Evolutionary conservation across 2,888 invertebrate species (phyloP), one percentile per base, ranked within the genome.

Genomic region (Neoitamus cyanurus): DNA sequence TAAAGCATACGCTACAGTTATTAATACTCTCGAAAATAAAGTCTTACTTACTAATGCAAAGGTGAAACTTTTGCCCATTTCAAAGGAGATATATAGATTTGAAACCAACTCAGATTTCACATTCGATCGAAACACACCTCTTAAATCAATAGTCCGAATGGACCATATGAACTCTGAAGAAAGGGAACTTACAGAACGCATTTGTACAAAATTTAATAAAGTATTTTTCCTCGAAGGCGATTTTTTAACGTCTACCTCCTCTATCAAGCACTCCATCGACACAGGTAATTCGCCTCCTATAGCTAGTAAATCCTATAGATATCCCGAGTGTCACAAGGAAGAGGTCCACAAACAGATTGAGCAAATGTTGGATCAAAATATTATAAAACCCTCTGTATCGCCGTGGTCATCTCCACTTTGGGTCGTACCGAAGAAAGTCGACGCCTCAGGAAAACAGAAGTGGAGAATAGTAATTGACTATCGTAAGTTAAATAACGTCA

Each of bases 141-240:
- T 85, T 6, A n/a, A 68, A 75, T 15, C 72, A 7, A 34, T 77
- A 77, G 25, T 86, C 28, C 83, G 85, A 48, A 37, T 82, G 28
- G 83, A 85, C 25, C 86, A 87, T 84, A 86, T 88, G 68, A 89
- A 89, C 75, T 5, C 75, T 0, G 88, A 89, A 85, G 82, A 86
- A 82, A 68, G 75, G 37, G 46, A 80, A 15, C 36, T 69, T 9
- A 72, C 82, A 6, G 46, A 77, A 3, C 70, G 15, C 20, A 85
- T 82, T 28, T 85, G 84, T 15, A 31, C 58, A 9, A 58, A 85
- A 68, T 85, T 48, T 36, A 84, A 83, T 37, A 78, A 86, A 37
- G 9, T 86, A 5, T 84, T 77, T 83, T 68, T 68, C 42, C 70
- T 84, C 7, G 73, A 84, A 25, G 84, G 75, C 7, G 86, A 85